phyloP scores from a whole-genome alignment of 2,113 vertebrate species.

The Eonycteris spelaea region DNA sequence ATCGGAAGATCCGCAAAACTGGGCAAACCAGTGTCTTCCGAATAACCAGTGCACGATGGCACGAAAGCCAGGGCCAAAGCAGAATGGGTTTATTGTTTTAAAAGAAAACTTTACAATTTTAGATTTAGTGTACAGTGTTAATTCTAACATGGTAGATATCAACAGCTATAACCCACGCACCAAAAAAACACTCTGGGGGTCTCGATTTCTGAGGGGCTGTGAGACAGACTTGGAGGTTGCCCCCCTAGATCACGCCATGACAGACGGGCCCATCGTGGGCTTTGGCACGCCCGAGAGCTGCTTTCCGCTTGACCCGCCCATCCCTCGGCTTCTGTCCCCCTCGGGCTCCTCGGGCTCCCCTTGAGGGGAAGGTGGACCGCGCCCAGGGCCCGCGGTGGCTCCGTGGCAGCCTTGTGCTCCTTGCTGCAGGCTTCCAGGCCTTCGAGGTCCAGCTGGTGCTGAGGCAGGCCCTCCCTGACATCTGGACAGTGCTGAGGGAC shows the following conservation, averaged over 20 bases:
- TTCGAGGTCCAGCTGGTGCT: conserved; percentile 82
- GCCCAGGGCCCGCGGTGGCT: not conserved
- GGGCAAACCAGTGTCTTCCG: not conserved
- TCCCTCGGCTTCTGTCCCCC: rapidly evolving
- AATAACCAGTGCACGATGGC: rapidly evolving
- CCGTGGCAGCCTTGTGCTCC: not conserved
- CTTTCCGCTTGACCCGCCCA: rapidly evolving
- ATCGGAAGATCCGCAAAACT: not conserved
- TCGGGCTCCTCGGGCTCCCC: rapidly evolving
- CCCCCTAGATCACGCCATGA: rapidly evolving
- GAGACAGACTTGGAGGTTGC: not conserved
- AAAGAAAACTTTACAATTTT: not conserved
- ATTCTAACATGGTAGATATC: not conserved
- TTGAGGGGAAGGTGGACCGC: rapidly evolving
- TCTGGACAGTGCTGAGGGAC: conserved; percentile 79
- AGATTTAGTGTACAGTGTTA: not conserved
- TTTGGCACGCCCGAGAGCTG: rapidly evolving
- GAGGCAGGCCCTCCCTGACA: conserved; percentile 77
- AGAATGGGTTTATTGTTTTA: not conserved
- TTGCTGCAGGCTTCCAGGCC: conserved; percentile 70
- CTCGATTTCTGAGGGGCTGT: not conserved
- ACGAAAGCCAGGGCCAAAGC: not conserved
- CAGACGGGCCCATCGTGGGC: rapidly evolving
- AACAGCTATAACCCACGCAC: not conserved
- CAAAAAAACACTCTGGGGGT: not conserved